phyloP scores from a whole-genome alignment of 2,888 invertebrate genomes.

The Ligdia adustata region DNA sequence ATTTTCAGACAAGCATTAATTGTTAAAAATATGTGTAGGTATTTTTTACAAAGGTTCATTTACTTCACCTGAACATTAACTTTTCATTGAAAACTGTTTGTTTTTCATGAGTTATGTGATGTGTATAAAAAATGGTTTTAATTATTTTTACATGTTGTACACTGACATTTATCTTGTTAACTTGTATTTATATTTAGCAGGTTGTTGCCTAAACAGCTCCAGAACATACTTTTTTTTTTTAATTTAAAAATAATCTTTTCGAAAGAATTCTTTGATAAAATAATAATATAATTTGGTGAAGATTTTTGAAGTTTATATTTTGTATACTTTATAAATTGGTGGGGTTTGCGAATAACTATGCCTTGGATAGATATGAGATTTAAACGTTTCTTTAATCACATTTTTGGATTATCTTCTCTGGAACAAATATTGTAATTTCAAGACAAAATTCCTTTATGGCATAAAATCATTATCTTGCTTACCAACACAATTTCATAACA shows the following conservation, averaged over 20 bases:
- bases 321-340: conserved; percentile 14
- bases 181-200: conserved; percentile 19
- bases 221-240: conserved; percentile 26
- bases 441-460: conserved; percentile 8
- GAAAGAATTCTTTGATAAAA: too few relatives aligned
- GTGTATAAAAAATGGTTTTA: too few relatives aligned
- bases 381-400: neutral
- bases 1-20: too few relatives aligned
- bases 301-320: too few relatives aligned
- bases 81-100: too few relatives aligned
- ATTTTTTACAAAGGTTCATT: too few relatives aligned
- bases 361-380: conserved; percentile 6
- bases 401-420: neutral
- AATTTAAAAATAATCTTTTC: neutral
- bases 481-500: too few relatives aligned
- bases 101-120: too few relatives aligned
- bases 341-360: conserved; percentile 3
- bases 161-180: conserved; percentile 28
- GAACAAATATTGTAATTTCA: neutral
- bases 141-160: conserved; percentile 25
- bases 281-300: too few relatives aligned
- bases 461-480: neutral
- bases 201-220: conserved; percentile 12
- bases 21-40: too few relatives aligned
- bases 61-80: too few relatives aligned